Evolutionary conservation across 2,888 invertebrate species (phyloP), one percentile per base, ranked within the genome.

Genomic region (Drosophila prostipennis): DNA sequence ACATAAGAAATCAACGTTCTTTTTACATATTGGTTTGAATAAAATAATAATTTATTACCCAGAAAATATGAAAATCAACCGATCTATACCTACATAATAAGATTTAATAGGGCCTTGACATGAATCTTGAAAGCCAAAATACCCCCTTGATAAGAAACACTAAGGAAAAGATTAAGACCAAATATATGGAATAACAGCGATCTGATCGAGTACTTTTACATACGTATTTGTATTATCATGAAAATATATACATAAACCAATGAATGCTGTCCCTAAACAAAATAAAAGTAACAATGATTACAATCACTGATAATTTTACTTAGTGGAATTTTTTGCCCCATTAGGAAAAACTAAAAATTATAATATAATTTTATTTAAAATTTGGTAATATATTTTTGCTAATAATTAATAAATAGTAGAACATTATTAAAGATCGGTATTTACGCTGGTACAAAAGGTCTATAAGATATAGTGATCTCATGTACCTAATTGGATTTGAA

Each of bases 61-160:
- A 26, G 6, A 26, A 26, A 26, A 32, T 32, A 10, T 2, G 2
- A 32, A 32, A 10, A 32, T 26, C 8, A n/a, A 43, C 7, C 16
- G 2, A 7, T 7, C 10, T 7, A 8, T 3, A 46, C 19, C 19
- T 34, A 32, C 32, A 51, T 10, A 3, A 19, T 10, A 11, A 19
- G 26, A 26, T 29, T 29, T 14, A 7, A 34, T 19, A 16, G 7
- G 16, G 16, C 40, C 49, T 46, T 57, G 57, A 42, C 57, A 34
- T 40, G 16, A 10, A 16, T 23, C 13, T 46, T 19, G 3, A 13
- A 34, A 19, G 16, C 3, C 4, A 14, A 45, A 45, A 45, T 14
- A 36, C 45, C 54, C 32, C n/a, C 23, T 34, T 26, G 61, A 61
- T 61, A 61, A 57, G 61, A 60, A 34, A 23, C 23, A 40, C 5